phyloP scores from a whole-genome alignment of 1,140 invertebrate species.

The Lithobius niger region DNA sequence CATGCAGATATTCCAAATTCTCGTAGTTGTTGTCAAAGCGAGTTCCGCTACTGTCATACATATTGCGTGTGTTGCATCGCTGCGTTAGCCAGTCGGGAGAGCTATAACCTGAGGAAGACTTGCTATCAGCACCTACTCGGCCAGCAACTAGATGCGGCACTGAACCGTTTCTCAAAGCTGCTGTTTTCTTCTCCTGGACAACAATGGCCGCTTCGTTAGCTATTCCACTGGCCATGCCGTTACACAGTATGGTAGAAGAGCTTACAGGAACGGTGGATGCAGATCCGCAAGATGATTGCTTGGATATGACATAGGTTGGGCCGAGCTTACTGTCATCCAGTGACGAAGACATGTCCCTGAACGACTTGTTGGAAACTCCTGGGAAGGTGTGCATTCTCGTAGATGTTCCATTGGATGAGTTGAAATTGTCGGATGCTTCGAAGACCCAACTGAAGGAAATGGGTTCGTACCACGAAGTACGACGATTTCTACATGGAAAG shows the following conservation, averaged over 20 bases:
- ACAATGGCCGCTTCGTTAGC: too few relatives aligned
- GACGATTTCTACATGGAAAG: not conserved
- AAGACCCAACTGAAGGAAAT: constrained; percentile 8
- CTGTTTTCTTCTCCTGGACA: too few relatives aligned
- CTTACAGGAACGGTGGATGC: too few relatives aligned
- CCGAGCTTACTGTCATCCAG: too few relatives aligned
- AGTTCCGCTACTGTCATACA: not conserved
- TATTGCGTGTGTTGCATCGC: not conserved
- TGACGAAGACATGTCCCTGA: too few relatives aligned
- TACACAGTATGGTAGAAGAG: too few relatives aligned
- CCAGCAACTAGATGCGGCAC: not conserved
- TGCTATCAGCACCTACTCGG: constrained; percentile 1
- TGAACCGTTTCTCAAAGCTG: not conserved
- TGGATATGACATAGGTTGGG: too few relatives aligned
- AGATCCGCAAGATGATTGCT: too few relatives aligned
- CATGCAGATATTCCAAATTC: not conserved
- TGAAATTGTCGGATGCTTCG: constrained; percentile 6
- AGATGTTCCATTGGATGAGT: not conserved
- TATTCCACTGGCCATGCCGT: too few relatives aligned
- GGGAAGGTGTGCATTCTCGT: not conserved
- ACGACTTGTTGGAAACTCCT: not conserved
- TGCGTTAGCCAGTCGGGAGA: constrained; percentile 4
- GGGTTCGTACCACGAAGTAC: constrained; percentile 2
- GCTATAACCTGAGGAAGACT: constrained; percentile 3
- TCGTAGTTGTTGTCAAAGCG: not conserved